Evolutionary conservation across 2,888 invertebrate species (phyloP).

Genomic region (Erebia aethiops): DNA sequence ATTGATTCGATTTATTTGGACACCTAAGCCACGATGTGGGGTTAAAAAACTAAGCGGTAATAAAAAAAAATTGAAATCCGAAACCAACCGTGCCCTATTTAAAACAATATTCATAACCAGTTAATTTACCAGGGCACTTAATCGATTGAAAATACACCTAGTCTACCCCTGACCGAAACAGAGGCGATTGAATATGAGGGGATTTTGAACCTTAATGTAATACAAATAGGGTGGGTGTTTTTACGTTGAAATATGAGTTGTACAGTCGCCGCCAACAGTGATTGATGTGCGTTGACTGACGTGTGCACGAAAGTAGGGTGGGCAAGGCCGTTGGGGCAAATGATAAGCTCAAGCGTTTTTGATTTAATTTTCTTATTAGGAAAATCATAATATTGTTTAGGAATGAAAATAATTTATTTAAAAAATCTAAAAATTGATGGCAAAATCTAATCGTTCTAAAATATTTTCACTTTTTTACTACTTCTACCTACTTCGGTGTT

Average conservation of each 20-base stretch:
- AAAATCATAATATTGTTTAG: too few relatives aligned
- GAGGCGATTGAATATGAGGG: conserved; percentile 11
- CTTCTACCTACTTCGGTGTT: too few relatives aligned
- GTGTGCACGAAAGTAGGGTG: conserved; percentile 70
- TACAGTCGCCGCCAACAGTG: conserved; percentile 74
- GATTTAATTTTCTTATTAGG: not conserved
- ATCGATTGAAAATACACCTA: conserved; percentile 67
- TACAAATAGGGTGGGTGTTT: conserved; percentile 46
- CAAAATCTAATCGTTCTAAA: too few relatives aligned
- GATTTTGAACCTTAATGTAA: conserved; percentile 50
- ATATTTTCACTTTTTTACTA: too few relatives aligned
- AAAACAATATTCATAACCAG: conserved; percentile 51
- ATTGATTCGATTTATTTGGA: not conserved
- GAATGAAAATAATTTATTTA: too few relatives aligned
- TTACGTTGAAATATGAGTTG: conserved; percentile 75
- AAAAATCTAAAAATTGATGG: too few relatives aligned
- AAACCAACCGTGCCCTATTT: conserved; percentile 44
- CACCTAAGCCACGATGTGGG: not conserved
- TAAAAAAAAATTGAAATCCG: conserved; percentile 35
- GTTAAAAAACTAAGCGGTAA: conserved; percentile 10
- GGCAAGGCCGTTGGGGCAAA: conserved; percentile 38
- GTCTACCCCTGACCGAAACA: conserved; percentile 48
- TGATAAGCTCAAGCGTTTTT: conserved; percentile 33
- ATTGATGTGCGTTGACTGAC: conserved; percentile 79
- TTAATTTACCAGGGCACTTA: conserved; percentile 61